Evolutionary conservation across 2,888 invertebrate genomes (phyloP).

Genomic region (Clunio marinus): DNA sequence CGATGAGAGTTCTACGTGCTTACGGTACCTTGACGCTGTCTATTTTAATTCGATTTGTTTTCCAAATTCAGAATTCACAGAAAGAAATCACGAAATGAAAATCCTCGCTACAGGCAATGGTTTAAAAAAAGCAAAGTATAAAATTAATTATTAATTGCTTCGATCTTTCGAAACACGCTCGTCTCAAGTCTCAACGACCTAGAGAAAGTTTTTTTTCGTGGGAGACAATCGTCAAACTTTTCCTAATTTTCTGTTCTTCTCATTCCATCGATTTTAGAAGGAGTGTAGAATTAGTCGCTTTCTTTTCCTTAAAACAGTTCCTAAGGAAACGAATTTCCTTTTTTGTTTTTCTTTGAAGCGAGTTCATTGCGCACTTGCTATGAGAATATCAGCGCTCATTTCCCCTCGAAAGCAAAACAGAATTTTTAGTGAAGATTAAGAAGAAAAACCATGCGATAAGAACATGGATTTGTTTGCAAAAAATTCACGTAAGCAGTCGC

Average conservation of each 20-base stretch:
- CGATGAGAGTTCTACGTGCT: not conserved
- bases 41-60: not conserved
- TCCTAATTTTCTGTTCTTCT: no score
- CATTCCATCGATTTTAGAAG: constrained; percentile 3
- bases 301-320: no score
- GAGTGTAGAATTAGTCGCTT: not conserved
- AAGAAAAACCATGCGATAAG: not conserved
- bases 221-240: no score
- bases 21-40: not conserved
- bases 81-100: no score
- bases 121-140: no score
- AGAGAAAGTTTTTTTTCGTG: no score
- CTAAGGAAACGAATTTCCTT: no score
- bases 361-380: not conserved
- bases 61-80: no score
- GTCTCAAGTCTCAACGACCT: no score
- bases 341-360: not conserved
- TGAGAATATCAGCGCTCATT: not conserved
- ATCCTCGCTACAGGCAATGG: no score
- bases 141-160: no score
- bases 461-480: not conserved
- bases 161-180: no score
- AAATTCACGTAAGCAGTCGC: not conserved
- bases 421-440: not conserved
- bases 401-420: not conserved